Conservation (phyloP, 2,113 vertebrate species). For the Pseudolaguvia tuberculata region DNA sequence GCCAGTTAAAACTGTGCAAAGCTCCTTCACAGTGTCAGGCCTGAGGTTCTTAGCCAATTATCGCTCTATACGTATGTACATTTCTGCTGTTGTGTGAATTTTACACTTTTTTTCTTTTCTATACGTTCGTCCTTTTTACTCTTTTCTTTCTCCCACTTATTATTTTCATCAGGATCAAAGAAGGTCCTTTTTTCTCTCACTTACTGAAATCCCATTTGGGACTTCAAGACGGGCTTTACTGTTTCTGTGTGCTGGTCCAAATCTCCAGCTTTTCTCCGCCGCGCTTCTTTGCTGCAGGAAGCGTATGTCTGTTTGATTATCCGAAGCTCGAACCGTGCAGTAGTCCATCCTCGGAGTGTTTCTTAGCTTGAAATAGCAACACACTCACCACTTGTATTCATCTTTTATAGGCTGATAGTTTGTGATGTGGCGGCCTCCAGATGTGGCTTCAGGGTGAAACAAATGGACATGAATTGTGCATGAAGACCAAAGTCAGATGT, state of each 20-base stretch:
- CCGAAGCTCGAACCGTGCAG: neutral
- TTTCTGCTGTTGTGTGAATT: constrained; percentile 22
- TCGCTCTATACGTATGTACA: constrained; percentile 8
- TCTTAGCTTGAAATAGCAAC: constrained; percentile 28
- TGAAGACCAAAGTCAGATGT: constrained; percentile 16
- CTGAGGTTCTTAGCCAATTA: constrained; percentile 4
- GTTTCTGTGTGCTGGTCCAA: constrained; percentile 1
- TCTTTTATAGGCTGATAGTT: constrained; percentile 39
- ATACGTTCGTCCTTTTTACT: neutral
- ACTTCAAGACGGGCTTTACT: neutral
- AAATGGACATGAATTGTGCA: constrained; percentile 39
- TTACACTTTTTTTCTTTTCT: neutral
- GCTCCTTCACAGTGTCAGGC: neutral
- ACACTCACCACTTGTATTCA: constrained; percentile 12
- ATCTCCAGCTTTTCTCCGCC: constrained; percentile 16
- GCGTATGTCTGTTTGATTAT: constrained; percentile 21
- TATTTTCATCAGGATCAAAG: constrained; percentile 42
- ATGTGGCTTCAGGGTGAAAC: constrained; percentile 32
- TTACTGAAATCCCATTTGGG: constrained; percentile 16
- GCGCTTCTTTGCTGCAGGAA: neutral
- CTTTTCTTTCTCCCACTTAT: constrained; percentile 10
- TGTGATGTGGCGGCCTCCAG: constrained; percentile 11
- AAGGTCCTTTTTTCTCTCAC: neutral
- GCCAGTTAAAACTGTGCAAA: neutral
- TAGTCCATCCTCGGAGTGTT: neutral